phyloP scores from a whole-genome alignment of 2,888 invertebrate species.

The Bembecia ichneumoniformis region DNA sequence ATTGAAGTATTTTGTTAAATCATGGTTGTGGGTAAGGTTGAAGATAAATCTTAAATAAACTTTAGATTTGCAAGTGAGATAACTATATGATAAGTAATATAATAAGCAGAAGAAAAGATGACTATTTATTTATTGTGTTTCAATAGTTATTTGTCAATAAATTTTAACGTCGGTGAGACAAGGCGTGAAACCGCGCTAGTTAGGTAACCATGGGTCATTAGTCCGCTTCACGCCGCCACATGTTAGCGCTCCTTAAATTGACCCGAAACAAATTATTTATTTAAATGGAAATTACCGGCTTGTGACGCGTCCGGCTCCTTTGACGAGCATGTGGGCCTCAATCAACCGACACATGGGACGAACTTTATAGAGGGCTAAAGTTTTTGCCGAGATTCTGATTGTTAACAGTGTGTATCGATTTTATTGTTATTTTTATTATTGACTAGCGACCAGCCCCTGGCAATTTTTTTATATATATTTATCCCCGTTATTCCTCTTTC shows the following conservation, averaged over 20 bases:
- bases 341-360: slow-evolving; percentile 44
- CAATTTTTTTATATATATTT: too few species aligned
- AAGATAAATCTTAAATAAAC: too few species aligned
- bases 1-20: too few species aligned
- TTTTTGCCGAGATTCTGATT: slow-evolving; percentile 34
- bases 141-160: too few species aligned
- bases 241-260: slow-evolving; percentile 45
- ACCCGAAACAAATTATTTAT: slow-evolving; percentile 67
- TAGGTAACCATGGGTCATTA: slow-evolving; percentile 60
- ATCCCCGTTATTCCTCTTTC: too few species aligned
- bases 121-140: too few species aligned
- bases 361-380: slow-evolving; percentile 14
- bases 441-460: too few species aligned
- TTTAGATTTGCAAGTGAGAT: too few species aligned
- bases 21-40: too few species aligned
- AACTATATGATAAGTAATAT: too few species aligned
- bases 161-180: slow-evolving; percentile 18
- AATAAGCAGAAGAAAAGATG: too few species aligned
- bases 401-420: slow-evolving; percentile 11
- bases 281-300: slow-evolving; percentile 62
- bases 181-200: slow-evolving; percentile 66
- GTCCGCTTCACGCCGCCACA: slow-evolving; percentile 50
- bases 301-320: slow-evolving; percentile 22
- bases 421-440: too few species aligned
- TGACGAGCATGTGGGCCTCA: slow-evolving; percentile 47